These are phyloP conservation scores for Xestia xanthographa DNA, from an alignment of 2,888 invertebrate genomes.

Conservation along the genomic window DNA sequence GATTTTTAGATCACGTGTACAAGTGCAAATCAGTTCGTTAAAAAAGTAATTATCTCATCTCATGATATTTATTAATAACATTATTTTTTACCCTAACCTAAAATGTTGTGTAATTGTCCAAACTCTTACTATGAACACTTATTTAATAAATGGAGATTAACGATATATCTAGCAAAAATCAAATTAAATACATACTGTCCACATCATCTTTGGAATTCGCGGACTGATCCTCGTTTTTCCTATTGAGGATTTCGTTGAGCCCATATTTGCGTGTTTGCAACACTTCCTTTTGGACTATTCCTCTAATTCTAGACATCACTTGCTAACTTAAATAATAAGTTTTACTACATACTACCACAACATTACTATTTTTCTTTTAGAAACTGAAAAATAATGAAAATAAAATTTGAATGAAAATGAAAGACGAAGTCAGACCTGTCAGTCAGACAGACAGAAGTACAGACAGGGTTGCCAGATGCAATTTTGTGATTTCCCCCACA, in stretches of 20 bases:
- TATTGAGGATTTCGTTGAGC: constrained; percentile 76
- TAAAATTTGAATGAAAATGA: constrained; percentile 32
- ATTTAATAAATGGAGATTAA: neutral
- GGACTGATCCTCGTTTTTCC: constrained; percentile 76
- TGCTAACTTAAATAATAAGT: constrained; percentile 34
- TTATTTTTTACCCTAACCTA: constrained; percentile 49
- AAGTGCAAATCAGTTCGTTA: neutral
- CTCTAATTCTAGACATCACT: constrained; percentile 85
- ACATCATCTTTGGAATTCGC: constrained; percentile 79
- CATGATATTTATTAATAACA: constrained; percentile 12
- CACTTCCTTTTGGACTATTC: constrained; percentile 80
- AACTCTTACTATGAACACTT: neutral
- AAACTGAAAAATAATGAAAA: constrained; percentile 7
- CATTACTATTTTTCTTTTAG: neutral
- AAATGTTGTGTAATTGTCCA: constrained; percentile 36
- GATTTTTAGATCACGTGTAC: neutral
- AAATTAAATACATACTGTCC: constrained; percentile 77
- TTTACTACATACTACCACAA: constrained; percentile 41
- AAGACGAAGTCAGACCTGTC: neutral
- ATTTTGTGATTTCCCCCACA: too few relatives aligned
- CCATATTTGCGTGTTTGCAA: constrained; percentile 77
- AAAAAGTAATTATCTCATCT: neutral
- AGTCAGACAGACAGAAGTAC: too few relatives aligned
- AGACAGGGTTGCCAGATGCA: too few relatives aligned
- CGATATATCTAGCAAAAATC: neutral